Evolutionary conservation across 1,140 invertebrate genomes (phyloP), one percentile per base, ranked within the genome.

Genomic region (Scaptomyza hsui): DNA sequence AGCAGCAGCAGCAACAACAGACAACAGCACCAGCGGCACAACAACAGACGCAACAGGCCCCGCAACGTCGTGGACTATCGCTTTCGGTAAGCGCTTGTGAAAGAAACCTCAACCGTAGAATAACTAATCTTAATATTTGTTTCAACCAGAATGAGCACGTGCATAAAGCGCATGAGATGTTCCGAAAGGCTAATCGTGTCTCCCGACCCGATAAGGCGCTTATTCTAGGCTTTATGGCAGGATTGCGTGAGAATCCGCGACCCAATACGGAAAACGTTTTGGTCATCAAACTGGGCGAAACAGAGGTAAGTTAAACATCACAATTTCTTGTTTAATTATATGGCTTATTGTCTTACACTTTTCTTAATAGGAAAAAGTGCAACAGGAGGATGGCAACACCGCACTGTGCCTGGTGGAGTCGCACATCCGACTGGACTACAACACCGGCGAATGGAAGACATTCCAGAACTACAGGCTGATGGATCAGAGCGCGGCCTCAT

Each of bases 201-300:
- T 99, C 98, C 1, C 92, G 98, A 74, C 97, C 98, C 2, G 98
- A 99, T 81, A 99, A 99, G 90, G 98, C 98, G 37, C 95, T 99
- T 29, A 99, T 99, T 89, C 93, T 99, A 18, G 98, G 98, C 68
- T 99, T 99, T 88, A 99, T 99, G 97, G 98, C 98, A 73, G 98
- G 98, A 1, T 97, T 91, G 19, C 78, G 91, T 0, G 91, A 91
- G 41, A 91, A 91, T 71, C 91, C 91, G 6, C 77, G 89, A 9
- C 91, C 91, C 13, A 91, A 91, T 75, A 72, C 70, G 2, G 91
- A 91, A 72, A 91, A 91, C 71, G 91, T 91, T 24, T 74, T 91
- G 47, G 89, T 91, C 61, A 91, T 91, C 3, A 91, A 91, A 72
- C 70, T 91, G 24, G 79, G 89, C 21, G 91, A 91, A 82, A 80